Conservation (phyloP, 2,797 vertebrate genomes). For the Cyclopterus lumpus region DNA sequence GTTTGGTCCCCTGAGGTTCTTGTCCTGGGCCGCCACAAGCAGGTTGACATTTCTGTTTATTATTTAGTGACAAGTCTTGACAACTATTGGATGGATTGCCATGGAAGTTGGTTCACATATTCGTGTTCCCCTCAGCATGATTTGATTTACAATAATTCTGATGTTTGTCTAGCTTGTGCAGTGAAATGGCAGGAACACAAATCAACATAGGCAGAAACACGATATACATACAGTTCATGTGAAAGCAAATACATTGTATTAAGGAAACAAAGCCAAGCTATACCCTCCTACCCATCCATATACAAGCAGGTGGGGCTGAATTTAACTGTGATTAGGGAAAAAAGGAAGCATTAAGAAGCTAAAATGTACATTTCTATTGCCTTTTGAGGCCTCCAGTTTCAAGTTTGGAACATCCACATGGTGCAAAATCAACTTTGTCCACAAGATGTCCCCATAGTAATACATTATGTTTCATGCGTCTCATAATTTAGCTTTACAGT, state of each 20-base stretch:
- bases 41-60: not conserved
- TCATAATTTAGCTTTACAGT: not conserved
- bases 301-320: no score
- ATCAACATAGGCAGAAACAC: not conserved
- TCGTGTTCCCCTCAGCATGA: not conserved
- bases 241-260: not conserved
- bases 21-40: not conserved
- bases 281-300: no score
- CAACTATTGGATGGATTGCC: not conserved
- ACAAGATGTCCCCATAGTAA: slow-evolving; percentile 72
- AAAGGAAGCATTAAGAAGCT: no score
- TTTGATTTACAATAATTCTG: not conserved
- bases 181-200: not conserved
- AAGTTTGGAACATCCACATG: not conserved
- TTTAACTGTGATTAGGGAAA: no score
- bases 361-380: no score
- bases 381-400: not conserved
- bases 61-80: not conserved
- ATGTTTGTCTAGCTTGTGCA: not conserved
- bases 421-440: slow-evolving; percentile 55
- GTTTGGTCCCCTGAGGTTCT: not conserved
- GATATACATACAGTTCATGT: not conserved
- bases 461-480: not conserved
- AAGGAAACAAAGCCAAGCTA: no score
- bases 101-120: not conserved